phyloP scores from a whole-genome alignment of 2,888 invertebrate species.

The Dynastes tityus region DNA sequence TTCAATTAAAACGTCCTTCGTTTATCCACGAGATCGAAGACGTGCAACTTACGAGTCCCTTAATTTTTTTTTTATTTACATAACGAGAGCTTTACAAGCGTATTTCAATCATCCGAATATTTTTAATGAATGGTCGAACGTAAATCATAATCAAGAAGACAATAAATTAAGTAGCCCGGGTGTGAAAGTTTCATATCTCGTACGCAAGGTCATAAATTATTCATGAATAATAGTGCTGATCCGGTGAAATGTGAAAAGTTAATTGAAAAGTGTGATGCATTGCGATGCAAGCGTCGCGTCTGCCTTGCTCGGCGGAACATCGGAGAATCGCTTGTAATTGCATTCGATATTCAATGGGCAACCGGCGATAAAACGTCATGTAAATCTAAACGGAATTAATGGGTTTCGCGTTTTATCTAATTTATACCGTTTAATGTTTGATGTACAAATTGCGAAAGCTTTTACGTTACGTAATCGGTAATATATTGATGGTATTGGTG shows the following conservation, averaged over 20 bases:
- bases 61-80: conserved; percentile 6
- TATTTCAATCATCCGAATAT: conserved; percentile 1
- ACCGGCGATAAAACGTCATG: conserved; percentile 17
- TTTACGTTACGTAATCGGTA: conserved; percentile 1
- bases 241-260: conserved; percentile 40
- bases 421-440: conserved; percentile 12
- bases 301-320: not conserved
- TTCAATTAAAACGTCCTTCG: conserved; percentile 49
- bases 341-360: conserved; percentile 16
- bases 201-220: conserved; percentile 26
- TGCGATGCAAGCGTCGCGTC: not conserved
- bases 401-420: not conserved
- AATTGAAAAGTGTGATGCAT: conserved; percentile 39
- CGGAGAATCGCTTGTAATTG: conserved; percentile 26
- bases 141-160: conserved; percentile 39
- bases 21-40: conserved; percentile 16
- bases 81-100: not conserved
- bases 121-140: conserved; percentile 23
- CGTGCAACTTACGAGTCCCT: conserved; percentile 4
- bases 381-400: conserved; percentile 25
- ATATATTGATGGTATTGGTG: not conserved
- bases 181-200: conserved; percentile 24
- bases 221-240: conserved; percentile 41
- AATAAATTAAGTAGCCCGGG: conserved; percentile 35
- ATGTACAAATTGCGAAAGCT: conserved; percentile 16